Evolutionary conservation across 2,797 vertebrate genomes (phyloP).

Genomic region (Hapalemur alaotrensis): DNA sequence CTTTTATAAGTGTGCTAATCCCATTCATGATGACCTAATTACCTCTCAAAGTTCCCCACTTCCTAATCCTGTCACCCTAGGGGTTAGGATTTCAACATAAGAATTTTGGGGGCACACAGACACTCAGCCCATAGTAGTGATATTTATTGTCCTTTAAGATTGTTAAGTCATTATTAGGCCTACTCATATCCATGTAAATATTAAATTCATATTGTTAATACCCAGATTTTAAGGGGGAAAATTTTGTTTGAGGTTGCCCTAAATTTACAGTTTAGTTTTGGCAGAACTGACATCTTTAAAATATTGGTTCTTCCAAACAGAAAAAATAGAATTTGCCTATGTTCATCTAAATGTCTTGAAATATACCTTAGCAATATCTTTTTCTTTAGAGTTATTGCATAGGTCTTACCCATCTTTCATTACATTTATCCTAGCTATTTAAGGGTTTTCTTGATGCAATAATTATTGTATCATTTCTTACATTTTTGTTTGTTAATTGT

Average conservation of each 20-base stretch:
- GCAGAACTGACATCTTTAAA: neutral
- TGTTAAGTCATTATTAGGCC: neutral
- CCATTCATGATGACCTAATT: neutral
- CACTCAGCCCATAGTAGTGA: neutral
- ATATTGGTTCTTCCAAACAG: neutral
- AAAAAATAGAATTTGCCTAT: neutral
- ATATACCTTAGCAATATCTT: neutral
- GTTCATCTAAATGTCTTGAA: neutral
- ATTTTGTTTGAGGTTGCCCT: neutral
- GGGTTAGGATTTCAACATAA: neutral
- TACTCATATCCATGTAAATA: neutral
- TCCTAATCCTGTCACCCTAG: neutral
- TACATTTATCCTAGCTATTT: neutral
- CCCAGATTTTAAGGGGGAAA: neutral
- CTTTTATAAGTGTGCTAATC: neutral
- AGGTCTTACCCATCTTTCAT: neutral
- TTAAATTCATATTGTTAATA: neutral
- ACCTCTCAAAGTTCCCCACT: neutral
- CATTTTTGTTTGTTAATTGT: neutral
- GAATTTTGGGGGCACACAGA: neutral
- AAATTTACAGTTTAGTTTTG: neutral
- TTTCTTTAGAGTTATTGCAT: neutral
- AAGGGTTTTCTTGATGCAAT: neutral
- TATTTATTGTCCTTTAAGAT: neutral
- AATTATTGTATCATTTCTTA: neutral